Percentiles rank a stretch among this genome's conserved stretches.
Evolutionary conservation across 2,113 vertebrate genomes (phyloP).

Genomic region (Ctenomys sociabilis): DNA sequence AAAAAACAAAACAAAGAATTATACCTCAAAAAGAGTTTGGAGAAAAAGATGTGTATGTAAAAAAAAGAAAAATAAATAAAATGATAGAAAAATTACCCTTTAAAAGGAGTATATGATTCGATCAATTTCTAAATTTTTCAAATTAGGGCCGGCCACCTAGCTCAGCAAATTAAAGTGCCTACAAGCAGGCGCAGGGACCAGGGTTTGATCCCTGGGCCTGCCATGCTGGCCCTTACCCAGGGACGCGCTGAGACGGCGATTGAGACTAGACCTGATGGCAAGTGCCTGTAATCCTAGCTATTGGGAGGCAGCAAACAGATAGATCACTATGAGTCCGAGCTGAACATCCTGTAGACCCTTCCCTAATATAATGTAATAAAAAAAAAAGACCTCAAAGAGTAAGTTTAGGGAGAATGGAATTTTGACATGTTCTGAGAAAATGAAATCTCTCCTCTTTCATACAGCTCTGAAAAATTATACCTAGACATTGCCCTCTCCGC

Average conservation of each 20-base stretch:
- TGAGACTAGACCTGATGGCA: too few species aligned
- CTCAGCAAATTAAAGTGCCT: too few species aligned
- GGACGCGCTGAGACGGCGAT: too few species aligned
- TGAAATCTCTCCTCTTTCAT: background rate
- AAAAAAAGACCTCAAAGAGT: background rate
- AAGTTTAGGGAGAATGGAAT: background rate
- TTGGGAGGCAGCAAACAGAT: too few species aligned
- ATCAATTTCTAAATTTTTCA: slow-evolving; percentile 35
- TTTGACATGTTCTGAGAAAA: background rate
- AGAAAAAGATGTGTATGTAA: background rate
- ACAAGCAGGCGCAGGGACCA: too few species aligned
- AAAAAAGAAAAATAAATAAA: background rate
- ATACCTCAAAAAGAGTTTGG: background rate
- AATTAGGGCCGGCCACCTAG: background rate
- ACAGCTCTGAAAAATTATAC: background rate
- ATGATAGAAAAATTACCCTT: background rate
- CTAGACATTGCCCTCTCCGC: background rate
- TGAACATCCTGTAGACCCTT: too few species aligned
- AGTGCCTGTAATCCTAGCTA: too few species aligned
- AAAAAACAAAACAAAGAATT: too few species aligned
- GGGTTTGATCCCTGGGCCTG: too few species aligned
- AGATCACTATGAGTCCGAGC: too few species aligned
- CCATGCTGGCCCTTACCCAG: too few species aligned
- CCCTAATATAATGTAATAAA: too few species aligned
- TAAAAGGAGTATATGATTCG: background rate